A percentile compares a stretch with the other conserved stretches of the same genome.
Evolutionary conservation across 2,113 vertebrate genomes (phyloP).

Genomic region (Nestor notabilis): DNA sequence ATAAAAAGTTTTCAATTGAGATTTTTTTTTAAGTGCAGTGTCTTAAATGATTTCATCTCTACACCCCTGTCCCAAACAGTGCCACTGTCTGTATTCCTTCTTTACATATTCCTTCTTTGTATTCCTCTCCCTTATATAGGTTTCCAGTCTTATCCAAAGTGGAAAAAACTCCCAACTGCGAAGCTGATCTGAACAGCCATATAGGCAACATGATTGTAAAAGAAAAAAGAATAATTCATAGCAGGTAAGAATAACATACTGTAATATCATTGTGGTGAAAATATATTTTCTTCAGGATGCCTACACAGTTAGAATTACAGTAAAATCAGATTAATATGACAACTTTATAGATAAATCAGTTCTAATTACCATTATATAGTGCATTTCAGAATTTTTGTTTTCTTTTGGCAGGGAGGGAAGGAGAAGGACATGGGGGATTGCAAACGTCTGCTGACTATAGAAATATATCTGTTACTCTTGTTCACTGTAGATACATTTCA

Average conservation of each 20-base stretch:
- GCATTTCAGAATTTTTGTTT: not conserved
- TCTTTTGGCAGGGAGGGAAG: not conserved
- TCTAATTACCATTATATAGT: not conserved
- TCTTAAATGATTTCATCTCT: not conserved
- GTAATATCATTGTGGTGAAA: not conserved
- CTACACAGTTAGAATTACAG: not conserved
- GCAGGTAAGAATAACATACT: not conserved
- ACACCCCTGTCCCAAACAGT: not conserved
- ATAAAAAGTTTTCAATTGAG: fast-evolving
- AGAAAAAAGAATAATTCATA: not conserved
- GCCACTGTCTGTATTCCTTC: not conserved
- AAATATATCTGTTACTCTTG: not conserved
- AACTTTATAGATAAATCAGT: not conserved
- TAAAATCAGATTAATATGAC: not conserved
- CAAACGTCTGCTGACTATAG: not conserved
- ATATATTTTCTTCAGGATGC: not conserved
- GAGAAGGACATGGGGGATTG: not conserved
- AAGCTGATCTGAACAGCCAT: not conserved
- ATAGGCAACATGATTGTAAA: not conserved
- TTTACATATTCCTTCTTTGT: not conserved
- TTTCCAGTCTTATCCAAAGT: not conserved
- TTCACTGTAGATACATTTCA: not conserved
- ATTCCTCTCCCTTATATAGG: not conserved
- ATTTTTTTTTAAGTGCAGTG: not conserved
- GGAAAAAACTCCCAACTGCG: not conserved